These are phyloP conservation scores for Myotis findleyi DNA, from an alignment of 2,797 vertebrate species.

Conservation along the genomic window DNA sequence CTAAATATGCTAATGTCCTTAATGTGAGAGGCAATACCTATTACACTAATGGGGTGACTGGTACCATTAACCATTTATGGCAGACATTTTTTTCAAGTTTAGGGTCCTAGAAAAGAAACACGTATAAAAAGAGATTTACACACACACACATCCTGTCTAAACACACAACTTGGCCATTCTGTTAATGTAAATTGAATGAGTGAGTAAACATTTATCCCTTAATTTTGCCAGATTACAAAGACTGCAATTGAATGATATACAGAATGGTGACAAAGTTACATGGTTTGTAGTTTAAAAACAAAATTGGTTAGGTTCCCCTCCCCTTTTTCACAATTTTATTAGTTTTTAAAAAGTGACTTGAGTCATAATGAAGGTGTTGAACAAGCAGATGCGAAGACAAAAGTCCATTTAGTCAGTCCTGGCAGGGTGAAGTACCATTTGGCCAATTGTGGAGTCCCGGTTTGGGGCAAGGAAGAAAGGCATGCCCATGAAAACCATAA, in stretches of 20 bases:
- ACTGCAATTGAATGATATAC: neutral
- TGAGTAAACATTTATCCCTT: neutral
- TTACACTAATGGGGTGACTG: neutral
- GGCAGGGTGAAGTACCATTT: neutral
- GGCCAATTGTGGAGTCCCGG: neutral
- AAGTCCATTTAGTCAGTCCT: neutral
- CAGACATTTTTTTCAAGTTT: constrained; percentile 26
- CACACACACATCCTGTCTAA: neutral
- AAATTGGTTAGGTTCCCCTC: neutral
- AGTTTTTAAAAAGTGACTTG: constrained; percentile 13
- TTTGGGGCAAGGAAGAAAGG: neutral
- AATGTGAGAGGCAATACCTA: neutral
- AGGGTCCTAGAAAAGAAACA: constrained; percentile 2
- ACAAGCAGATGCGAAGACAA: neutral
- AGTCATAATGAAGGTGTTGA: constrained; percentile 10
- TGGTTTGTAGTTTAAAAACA: constrained; percentile 4
- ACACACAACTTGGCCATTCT: neutral
- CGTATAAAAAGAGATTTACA: neutral
- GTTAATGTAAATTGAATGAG: neutral
- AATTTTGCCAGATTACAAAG: constrained; percentile 33
- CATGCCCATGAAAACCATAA: neutral
- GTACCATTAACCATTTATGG: neutral
- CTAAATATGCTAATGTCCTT: neutral
- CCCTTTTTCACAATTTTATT: neutral
- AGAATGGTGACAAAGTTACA: constrained; percentile 13